phyloP scores from a whole-genome alignment of 1,140 invertebrate species.

The Eriosoma lanigerum region DNA sequence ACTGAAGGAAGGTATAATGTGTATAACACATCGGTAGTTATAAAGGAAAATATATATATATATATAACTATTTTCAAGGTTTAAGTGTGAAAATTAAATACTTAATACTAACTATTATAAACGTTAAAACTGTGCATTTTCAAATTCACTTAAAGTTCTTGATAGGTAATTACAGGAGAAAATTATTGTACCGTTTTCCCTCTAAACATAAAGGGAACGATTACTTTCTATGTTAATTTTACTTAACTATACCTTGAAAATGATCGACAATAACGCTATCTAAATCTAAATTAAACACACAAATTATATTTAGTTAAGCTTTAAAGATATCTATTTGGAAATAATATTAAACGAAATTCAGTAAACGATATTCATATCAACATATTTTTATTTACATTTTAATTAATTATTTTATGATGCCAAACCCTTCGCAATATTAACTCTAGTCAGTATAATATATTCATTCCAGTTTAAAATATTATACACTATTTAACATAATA shows the following conservation, averaged over 20 bases:
- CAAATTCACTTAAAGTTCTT: background rate
- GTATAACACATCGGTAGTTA: too few species aligned
- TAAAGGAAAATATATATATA: background rate
- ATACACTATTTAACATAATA: too few species aligned
- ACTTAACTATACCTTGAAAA: background rate
- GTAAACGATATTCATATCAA: background rate
- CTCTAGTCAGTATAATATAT: too few species aligned
- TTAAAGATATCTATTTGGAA: background rate
- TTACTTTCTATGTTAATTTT: slow-evolving; percentile 21
- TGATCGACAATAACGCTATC: slow-evolving; percentile 18
- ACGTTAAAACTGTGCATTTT: background rate
- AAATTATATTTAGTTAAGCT: background rate
- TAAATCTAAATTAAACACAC: slow-evolving; percentile 3
- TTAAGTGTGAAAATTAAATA: background rate
- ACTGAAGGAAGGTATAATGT: background rate
- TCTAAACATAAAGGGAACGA: background rate
- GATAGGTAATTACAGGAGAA: background rate
- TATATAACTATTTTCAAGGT: background rate
- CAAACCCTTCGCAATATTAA: too few species aligned
- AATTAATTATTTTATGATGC: slow-evolving; percentile 2
- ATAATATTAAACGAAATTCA: background rate
- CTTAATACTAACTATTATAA: background rate
- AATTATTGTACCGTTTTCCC: background rate
- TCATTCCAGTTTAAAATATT: too few species aligned
- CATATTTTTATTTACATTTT: background rate